These are phyloP conservation scores for Strigamia crassipes DNA, from an alignment of 2,888 invertebrate genomes.

Conservation along the genomic window DNA sequence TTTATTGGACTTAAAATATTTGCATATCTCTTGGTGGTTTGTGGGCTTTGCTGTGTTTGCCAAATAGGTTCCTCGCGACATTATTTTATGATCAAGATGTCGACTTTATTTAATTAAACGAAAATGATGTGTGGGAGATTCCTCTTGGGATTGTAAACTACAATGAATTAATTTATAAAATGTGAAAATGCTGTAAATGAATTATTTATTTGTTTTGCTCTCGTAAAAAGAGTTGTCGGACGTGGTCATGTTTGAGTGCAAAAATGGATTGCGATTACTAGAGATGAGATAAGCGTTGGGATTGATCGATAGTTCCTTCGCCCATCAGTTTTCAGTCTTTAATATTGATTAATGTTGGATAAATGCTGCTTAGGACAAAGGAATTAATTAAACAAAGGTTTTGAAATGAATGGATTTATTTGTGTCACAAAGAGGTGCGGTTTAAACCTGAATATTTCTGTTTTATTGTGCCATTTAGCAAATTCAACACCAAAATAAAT, in stretches of 20 bases:
- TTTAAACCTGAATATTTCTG: background rate
- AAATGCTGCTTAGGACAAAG: conserved; percentile 20
- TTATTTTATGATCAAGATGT: conserved; percentile 27
- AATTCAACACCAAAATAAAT: no score
- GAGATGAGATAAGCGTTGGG: background rate
- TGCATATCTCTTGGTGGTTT: conserved; percentile 37
- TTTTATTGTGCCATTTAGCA: no score
- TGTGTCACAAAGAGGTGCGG: background rate
- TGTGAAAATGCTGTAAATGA: background rate
- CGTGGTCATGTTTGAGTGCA: background rate
- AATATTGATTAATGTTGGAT: background rate
- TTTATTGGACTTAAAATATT: conserved; percentile 35
- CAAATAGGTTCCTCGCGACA: background rate
- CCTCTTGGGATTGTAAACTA: background rate
- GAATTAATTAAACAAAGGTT: conserved; percentile 11
- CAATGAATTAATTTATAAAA: conserved; percentile 14
- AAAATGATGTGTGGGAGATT: background rate
- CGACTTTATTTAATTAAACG: conserved; percentile 34
- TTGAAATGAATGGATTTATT: background rate
- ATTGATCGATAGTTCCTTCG: background rate
- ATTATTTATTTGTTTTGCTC: background rate
- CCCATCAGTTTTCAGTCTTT: background rate
- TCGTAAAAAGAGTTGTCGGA: background rate
- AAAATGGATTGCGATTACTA: background rate
- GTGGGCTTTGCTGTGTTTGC: background rate